Percentiles rank a stretch among this genome's conserved stretches.
Conservation (phyloP, 2,888 invertebrate genomes). For the Drosophila greeni region DNA sequence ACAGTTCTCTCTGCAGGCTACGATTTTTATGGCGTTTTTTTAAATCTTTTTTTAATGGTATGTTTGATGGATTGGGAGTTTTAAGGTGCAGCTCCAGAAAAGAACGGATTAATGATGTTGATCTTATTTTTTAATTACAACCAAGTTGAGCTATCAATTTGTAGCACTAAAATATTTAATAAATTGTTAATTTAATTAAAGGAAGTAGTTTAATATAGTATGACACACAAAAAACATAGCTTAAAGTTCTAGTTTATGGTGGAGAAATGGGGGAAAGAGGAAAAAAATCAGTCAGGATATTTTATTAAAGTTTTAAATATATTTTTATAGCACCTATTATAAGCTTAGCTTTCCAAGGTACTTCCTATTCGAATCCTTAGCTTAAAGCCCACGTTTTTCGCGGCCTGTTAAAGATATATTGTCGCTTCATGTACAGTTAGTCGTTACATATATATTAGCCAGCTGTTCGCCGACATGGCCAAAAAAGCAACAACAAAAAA, state of each 20-base stretch:
- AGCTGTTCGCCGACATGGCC: slow-evolving; percentile 42
- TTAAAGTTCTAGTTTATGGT: background rate
- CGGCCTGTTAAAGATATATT: slow-evolving; percentile 64
- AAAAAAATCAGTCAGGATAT: background rate
- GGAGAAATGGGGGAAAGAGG: background rate
- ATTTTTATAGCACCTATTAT: too few relatives aligned
- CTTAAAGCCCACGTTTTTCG: background rate
- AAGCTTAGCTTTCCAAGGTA: slow-evolving; percentile 12
- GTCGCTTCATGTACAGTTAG: slow-evolving; percentile 73
- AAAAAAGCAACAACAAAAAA: slow-evolving; percentile 50
- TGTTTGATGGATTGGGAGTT: too few relatives aligned
- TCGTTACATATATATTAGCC: slow-evolving; percentile 72
- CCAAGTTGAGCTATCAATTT: background rate
- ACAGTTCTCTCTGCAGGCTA: background rate
- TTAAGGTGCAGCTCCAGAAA: background rate
- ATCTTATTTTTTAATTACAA: background rate
- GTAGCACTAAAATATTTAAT: background rate
- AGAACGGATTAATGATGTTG: background rate
- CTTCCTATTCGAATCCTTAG: background rate
- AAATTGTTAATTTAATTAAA: background rate
- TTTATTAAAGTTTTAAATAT: background rate
- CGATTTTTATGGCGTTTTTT: background rate
- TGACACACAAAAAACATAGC: background rate
- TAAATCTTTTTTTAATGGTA: background rate
- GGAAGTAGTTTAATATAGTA: too few relatives aligned